Percentiles rank a stretch among this genome's conserved stretches.
Conservation (phyloP, 2,113 vertebrate genomes). For the Otis tarda region DNA sequence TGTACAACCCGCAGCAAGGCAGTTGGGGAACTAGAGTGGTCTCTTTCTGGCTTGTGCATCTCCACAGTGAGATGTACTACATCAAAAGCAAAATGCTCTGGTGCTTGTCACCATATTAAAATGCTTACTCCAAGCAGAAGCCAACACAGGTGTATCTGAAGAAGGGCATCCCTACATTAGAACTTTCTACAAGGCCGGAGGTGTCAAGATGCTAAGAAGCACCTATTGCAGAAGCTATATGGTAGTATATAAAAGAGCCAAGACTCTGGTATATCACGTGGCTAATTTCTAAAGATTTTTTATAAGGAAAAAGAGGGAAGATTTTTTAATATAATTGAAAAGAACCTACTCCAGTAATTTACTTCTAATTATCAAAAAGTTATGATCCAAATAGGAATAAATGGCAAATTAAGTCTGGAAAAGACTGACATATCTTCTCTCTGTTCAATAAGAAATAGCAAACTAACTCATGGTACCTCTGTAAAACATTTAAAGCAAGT, state of each 20-base stretch:
- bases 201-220: neutral
- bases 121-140: neutral
- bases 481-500: neutral
- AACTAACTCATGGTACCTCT: neutral
- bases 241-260: neutral
- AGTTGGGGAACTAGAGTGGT: neutral
- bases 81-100: neutral
- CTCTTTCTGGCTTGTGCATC: neutral
- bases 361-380: neutral
- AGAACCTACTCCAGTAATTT: neutral
- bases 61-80: neutral
- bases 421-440: neutral
- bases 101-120: neutral
- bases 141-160: neutral
- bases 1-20: neutral
- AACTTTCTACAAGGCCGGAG: neutral
- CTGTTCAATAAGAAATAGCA: neutral
- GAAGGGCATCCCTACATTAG: neutral
- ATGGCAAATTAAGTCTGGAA: neutral
- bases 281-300: neutral
- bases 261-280: neutral
- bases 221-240: neutral
- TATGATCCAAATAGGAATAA: neutral
- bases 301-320: rapidly evolving
- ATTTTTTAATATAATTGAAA: neutral